Conservation (phyloP, 2,888 invertebrate species). For the Choreutis nemorana region DNA sequence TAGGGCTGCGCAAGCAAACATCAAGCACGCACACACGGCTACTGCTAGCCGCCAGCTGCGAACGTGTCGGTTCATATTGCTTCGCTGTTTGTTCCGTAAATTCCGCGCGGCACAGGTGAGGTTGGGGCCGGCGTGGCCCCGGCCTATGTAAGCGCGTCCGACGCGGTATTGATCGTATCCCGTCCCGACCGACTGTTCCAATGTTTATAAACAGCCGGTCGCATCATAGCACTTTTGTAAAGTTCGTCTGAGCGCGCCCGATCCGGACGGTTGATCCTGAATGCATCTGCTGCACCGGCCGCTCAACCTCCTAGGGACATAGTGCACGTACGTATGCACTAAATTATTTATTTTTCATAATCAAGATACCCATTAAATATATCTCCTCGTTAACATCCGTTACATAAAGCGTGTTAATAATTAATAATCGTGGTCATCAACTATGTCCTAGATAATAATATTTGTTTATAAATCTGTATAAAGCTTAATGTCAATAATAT, state of each 20-base stretch:
- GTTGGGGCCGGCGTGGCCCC: slow-evolving; percentile 37
- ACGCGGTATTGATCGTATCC: slow-evolving; percentile 45
- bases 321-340: slow-evolving; percentile 45
- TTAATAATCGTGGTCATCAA: too few species aligned
- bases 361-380: too few species aligned
- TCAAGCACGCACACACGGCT: slow-evolving; percentile 33
- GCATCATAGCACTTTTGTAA: slow-evolving; percentile 42
- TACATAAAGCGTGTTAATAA: too few species aligned
- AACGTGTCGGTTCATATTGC: slow-evolving; percentile 30
- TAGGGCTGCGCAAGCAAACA: slow-evolving; percentile 41
- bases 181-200: slow-evolving; percentile 33
- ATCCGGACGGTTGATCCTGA: slow-evolving; percentile 30
- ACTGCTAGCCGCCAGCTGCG: slow-evolving; percentile 40
- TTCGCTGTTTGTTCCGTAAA: slow-evolving; percentile 26
- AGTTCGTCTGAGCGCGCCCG: slow-evolving; percentile 29
- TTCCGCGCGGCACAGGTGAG: slow-evolving; percentile 36
- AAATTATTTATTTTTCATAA: too few species aligned
- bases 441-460: too few species aligned
- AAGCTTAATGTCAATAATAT: too few species aligned
- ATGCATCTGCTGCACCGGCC: slow-evolving; percentile 29
- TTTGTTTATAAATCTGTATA: too few species aligned
- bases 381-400: too few species aligned
- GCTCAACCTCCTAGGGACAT: slow-evolving; percentile 23
- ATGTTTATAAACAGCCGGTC: slow-evolving; percentile 64
- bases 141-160: slow-evolving; percentile 27